Base-by-base conservation (phyloP, 2,113 vertebrate species). In the Ia io region DNA sequence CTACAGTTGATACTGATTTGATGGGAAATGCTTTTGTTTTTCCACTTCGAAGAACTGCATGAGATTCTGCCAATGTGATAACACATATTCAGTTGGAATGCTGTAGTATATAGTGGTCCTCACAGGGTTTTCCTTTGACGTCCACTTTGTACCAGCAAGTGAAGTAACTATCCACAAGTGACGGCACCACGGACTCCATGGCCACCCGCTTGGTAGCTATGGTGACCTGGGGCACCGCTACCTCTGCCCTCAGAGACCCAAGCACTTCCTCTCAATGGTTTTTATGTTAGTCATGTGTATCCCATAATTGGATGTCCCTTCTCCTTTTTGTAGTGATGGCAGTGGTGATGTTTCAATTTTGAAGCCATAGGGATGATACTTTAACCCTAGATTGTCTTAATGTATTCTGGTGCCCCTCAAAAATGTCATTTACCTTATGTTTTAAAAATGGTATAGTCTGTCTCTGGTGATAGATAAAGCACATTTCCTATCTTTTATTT, bases 1-100 rank as follows among this genome's bases (percentile, higher is more conserved):
- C 99, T 99, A 98, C 99, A 99, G 95, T 99, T 98, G 42, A 99
- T 98, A 95, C 99, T 99, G 98, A 99, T 99, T 97, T 99, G 99
- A 94, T 99, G 99, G 96, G 98, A 99, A 97, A 99, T 98, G 85
- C 97, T 99, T 97, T 98, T 70, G 97, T 98, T 96, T 98, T 98
- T n/a, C 99, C 99, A 71, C 98, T 98, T 97, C 99, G 99, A 97
- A 99, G 98, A 96, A 99, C 98, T 32, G 99, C 99, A 95, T 99
- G 99, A 90, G 99, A 99, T 97, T 99, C 99, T 84, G 99, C 99
- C 89, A 99, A 95, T 12, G 99, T 99, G 97, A 99, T 98, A 37
- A 99, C 98, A 94, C 99, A 99, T 79, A 99, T 98, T 97, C 99
- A 98, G 98, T 99, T 99, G 92, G 99, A 99, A 96, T 99, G 99